Percentiles rank a stretch among this genome's conserved stretches.
These are phyloP conservation scores for Crotalus helleri DNA, from an alignment of 2,113 vertebrate species.

Conservation along the genomic window DNA sequence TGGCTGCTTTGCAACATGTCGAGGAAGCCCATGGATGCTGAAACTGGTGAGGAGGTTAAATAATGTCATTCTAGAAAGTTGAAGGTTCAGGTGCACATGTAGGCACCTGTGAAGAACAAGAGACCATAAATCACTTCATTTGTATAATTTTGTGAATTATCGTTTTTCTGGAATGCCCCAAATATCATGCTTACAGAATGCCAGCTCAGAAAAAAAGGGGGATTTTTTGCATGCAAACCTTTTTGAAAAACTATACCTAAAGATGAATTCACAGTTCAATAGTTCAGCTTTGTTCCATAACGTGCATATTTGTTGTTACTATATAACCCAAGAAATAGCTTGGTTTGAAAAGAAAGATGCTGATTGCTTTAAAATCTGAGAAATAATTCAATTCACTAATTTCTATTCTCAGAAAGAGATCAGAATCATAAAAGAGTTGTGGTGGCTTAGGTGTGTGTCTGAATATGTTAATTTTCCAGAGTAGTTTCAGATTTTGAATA, in stretches of 20 bases:
- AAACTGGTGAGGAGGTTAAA: conserved; percentile 83
- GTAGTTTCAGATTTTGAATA: not conserved
- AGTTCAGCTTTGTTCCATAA: too few relatives aligned
- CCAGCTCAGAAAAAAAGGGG: not conserved
- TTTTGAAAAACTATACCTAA: not conserved
- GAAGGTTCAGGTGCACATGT: not conserved
- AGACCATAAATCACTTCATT: conserved; percentile 17
- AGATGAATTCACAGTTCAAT: not conserved
- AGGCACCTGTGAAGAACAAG: not conserved
- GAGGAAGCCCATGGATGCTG: conserved; percentile 99
- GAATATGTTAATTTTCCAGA: not conserved
- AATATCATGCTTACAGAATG: not conserved
- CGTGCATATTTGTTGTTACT: not conserved
- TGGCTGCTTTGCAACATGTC: conserved; percentile 96
- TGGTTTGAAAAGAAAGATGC: not conserved
- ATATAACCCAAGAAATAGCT: not conserved
- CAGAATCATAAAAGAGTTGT: not conserved
- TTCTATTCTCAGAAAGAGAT: not conserved
- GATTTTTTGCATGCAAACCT: not conserved
- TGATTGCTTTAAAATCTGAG: not conserved
- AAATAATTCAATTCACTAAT: not conserved
- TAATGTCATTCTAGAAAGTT: not conserved
- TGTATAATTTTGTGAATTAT: not conserved
- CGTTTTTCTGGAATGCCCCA: not conserved
- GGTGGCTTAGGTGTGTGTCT: not conserved